Evolutionary conservation across 2,113 vertebrate genomes (phyloP), one percentile per base, ranked within the genome.

Genomic region (Microcebus jonahi): DNA sequence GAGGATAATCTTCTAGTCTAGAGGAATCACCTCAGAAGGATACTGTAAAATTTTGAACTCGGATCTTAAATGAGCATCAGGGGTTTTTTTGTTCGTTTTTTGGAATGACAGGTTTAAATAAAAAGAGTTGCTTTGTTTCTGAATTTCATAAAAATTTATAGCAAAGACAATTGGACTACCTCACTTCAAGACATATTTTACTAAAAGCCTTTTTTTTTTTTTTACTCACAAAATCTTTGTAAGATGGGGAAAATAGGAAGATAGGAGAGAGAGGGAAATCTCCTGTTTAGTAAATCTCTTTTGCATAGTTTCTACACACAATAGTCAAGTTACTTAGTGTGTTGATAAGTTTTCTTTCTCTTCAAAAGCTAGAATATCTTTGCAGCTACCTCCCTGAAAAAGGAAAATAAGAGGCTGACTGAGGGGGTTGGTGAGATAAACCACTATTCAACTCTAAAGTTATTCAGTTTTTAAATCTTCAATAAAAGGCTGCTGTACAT

Each of bases 81-180:
- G 23, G 50, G 2, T 23, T 21, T 25, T 36, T 70, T 34, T 25
- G 21, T 59, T 18, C 31, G 27, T 50, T 83, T 63, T 93, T 79
- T 71, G 76, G 2, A 93, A 71, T 87, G 59, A 48, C 15, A 36
- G 9, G 88, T 91, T 89, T 45, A 77, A 97, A 87, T 9, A 45
- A 73, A 97, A 71, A 90, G 21, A 65, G 10, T 80, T 87, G 21
- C 25, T 94, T 90, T 57, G 48, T 90, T 91, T 84, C 39, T 95
- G 9, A 92, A 95, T 92, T 79, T 93, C 25, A 70, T 76, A 48
- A 48, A 45, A 76, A 76, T 76, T 48, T 76, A 45, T 76, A 48
- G 73, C 39, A 73, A 57, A 29, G 61, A 61, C 21, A 73, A 11
- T 45, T 36, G 27, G 61, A 95, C 3, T 88, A 57, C 5, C 15